Conservation (phyloP, 2,797 vertebrate genomes). For the Octomys mimax region DNA sequence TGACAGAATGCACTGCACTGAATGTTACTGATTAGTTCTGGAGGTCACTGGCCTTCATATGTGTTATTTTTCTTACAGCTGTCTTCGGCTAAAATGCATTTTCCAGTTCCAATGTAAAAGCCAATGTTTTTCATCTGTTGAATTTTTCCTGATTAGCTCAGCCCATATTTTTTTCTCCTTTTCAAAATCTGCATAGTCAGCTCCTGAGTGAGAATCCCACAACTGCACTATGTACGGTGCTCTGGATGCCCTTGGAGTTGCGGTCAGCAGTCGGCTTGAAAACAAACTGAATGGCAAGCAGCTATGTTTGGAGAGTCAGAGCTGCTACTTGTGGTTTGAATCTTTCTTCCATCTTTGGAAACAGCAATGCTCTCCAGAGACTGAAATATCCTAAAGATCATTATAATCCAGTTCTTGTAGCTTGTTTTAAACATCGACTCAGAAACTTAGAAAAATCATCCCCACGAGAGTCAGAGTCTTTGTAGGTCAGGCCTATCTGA, state of each 20-base stretch:
- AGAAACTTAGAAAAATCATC: conserved; percentile 16
- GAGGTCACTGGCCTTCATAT: background rate
- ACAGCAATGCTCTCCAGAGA: background rate
- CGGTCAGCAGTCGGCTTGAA: background rate
- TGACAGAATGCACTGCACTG: background rate
- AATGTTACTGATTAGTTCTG: background rate
- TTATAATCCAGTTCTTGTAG: background rate
- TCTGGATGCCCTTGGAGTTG: background rate
- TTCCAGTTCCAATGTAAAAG: background rate
- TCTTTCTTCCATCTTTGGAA: background rate
- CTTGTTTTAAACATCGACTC: conserved; percentile 58
- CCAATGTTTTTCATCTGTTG: background rate
- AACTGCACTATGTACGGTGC: background rate
- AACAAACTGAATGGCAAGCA: conserved; percentile 34
- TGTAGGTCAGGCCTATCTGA: background rate
- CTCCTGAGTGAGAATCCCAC: background rate
- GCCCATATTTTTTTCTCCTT: background rate
- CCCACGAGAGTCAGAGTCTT: background rate
- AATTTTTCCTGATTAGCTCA: background rate
- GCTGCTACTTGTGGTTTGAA: background rate
- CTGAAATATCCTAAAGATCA: background rate
- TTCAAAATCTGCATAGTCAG: background rate
- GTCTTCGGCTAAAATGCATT: background rate
- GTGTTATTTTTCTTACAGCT: background rate
- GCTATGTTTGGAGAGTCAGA: background rate